These are phyloP conservation scores for Sander lucioperca DNA, from an alignment of 2,113 vertebrate genomes.

Conservation along the genomic window DNA sequence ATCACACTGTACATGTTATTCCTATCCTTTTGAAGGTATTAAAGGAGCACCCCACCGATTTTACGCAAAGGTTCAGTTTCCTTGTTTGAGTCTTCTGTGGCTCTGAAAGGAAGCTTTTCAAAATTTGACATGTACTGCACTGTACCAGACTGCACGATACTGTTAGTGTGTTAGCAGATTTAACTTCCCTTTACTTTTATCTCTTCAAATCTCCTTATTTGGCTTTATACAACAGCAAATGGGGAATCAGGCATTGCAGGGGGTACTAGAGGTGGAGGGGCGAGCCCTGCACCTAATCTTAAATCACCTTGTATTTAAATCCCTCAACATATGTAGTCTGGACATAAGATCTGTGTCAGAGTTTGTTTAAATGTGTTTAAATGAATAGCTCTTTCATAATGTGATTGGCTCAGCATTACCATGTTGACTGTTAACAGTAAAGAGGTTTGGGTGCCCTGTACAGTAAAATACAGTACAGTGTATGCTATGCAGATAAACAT, in stretches of 20 bases:
- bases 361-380: constrained; percentile 73
- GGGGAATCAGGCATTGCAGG: constrained; percentile 57
- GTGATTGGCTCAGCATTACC: constrained; percentile 76
- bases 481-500: constrained; percentile 42
- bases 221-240: constrained; percentile 77
- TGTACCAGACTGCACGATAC: constrained; percentile 61
- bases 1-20: background rate
- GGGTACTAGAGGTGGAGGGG: constrained; percentile 24
- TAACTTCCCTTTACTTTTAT: constrained; percentile 77
- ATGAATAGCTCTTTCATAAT: constrained; percentile 74
- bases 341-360: constrained; percentile 69
- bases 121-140: constrained; percentile 21
- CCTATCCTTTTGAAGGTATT: background rate
- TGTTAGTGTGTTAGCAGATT: constrained; percentile 72
- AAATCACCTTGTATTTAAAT: constrained; percentile 81
- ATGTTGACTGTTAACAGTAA: constrained; percentile 67
- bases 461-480: constrained; percentile 38
- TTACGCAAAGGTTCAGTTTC: background rate
- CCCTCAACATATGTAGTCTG: constrained; percentile 82
- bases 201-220: constrained; percentile 83
- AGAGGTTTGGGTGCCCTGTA: constrained; percentile 55
- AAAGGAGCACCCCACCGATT: background rate
- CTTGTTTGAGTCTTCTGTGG: background rate
- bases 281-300: constrained; percentile 54
- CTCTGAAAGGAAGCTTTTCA: background rate